Evolutionary conservation across 1,140 invertebrate species (phyloP).

Genomic region (Neotoxoptera formosana): DNA sequence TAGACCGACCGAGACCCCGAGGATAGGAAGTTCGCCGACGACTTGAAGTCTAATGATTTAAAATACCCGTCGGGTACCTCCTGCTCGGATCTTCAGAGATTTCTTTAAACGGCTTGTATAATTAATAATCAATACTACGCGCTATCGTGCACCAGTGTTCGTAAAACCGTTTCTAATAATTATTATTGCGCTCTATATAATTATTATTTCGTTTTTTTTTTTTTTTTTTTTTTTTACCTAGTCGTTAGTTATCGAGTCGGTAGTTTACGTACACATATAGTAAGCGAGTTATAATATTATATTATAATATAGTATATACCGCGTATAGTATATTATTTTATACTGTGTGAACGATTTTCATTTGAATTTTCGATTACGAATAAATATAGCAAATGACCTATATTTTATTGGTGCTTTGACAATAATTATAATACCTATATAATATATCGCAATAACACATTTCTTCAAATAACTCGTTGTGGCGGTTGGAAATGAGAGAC

Average conservation of each 20-base stretch:
- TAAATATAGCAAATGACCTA: not conserved
- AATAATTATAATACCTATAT: not conserved
- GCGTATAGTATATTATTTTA: not conserved
- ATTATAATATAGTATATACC: not conserved
- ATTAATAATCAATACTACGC: slow-evolving; percentile 47
- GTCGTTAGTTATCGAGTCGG: not conserved
- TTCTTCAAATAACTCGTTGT: not conserved
- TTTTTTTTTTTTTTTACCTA: no score
- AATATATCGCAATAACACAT: not conserved
- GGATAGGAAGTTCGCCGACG: slow-evolving; percentile 23
- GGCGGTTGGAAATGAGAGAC: not conserved
- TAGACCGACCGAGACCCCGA: slow-evolving; percentile 13
- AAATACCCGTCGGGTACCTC: not conserved
- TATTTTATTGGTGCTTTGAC: not conserved
- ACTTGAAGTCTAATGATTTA: slow-evolving; percentile 43
- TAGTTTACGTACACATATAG: not conserved
- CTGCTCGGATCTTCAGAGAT: not conserved
- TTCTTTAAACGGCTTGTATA: slow-evolving; percentile 25
- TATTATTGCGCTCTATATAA: not conserved
- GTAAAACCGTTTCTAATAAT: slow-evolving; percentile 1
- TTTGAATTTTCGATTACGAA: not conserved
- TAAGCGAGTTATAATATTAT: not conserved
- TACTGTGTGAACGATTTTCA: not conserved
- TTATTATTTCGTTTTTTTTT: not conserved
- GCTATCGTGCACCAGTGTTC: not conserved